phyloP scores from a whole-genome alignment of 2,888 invertebrate genomes.

The Meghimatium bilineatum region DNA sequence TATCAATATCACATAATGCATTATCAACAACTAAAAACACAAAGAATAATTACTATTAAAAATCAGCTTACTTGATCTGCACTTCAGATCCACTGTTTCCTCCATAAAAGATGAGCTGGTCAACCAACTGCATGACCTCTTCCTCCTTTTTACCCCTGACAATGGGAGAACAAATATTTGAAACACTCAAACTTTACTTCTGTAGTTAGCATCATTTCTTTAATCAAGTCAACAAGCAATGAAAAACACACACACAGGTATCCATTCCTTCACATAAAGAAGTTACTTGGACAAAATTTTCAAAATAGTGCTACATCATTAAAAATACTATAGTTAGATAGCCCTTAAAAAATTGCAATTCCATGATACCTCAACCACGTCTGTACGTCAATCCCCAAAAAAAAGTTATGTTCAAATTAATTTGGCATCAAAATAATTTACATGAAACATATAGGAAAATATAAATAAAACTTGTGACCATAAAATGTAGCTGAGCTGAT shows the following conservation, averaged over 20 bases:
- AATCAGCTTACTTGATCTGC: conserved; percentile 47
- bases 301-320: too few relatives aligned
- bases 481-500: too few relatives aligned
- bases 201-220: not conserved
- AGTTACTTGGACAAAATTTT: too few relatives aligned
- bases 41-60: not conserved
- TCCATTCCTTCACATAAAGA: too few relatives aligned
- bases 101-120: conserved; percentile 72
- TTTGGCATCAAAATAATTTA: too few relatives aligned
- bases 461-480: too few relatives aligned
- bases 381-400: too few relatives aligned
- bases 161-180: not conserved
- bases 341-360: too few relatives aligned
- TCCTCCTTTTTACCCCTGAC: conserved; percentile 71
- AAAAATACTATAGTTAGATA: too few relatives aligned
- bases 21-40: not conserved
- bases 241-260: not conserved
- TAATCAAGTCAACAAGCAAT: not conserved
- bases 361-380: too few relatives aligned
- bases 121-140: conserved; percentile 69
- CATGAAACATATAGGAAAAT: too few relatives aligned
- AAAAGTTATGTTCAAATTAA: too few relatives aligned
- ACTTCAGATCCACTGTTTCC: conserved; percentile 60
- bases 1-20: not conserved
- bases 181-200: not conserved